A percentile compares a stretch with the other conserved stretches of the same genome.
These are phyloP conservation scores for Ectemnius continuus DNA, from an alignment of 2,888 invertebrate genomes.

Conservation along the genomic window DNA sequence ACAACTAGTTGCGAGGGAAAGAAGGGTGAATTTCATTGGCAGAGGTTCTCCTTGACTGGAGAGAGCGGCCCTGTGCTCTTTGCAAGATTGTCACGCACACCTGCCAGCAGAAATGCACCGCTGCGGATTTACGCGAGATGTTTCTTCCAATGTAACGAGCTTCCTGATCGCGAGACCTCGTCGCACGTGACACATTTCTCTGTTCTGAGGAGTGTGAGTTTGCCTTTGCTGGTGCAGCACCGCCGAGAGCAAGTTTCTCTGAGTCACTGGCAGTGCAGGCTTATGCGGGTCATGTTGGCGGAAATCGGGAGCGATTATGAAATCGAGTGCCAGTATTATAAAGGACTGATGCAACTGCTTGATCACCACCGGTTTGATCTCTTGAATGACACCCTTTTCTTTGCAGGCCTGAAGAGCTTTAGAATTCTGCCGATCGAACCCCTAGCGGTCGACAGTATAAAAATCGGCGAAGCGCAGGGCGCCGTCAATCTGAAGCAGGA, in stretches of 20 bases:
- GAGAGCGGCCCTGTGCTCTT: conserved; percentile 51
- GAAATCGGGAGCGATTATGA: neutral
- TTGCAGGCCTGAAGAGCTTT: conserved; percentile 81
- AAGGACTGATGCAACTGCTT: too few species aligned
- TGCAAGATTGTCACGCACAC: conserved; percentile 22
- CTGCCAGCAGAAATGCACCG: neutral
- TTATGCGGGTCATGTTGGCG: neutral
- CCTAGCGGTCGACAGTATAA: conserved; percentile 79
- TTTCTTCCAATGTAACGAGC: too few species aligned
- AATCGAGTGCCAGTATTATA: neutral
- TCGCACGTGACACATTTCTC: too few species aligned
- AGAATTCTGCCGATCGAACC: conserved; percentile 83
- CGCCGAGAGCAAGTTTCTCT: too few species aligned
- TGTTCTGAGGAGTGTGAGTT: too few species aligned
- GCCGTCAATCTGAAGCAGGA: conserved; percentile 84
- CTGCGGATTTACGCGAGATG: too few species aligned
- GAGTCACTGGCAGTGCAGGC: neutral
- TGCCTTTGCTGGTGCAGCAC: too few species aligned
- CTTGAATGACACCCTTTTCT: neutral
- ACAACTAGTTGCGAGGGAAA: conserved; percentile 42
- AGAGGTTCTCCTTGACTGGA: conserved; percentile 64
- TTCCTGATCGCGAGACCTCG: too few species aligned
- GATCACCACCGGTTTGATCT: too few species aligned
- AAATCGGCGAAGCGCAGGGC: conserved; percentile 79
- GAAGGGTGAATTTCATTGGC: conserved; percentile 48